phyloP scores from a whole-genome alignment of 2,797 vertebrate species.

The Periparus ater region DNA sequence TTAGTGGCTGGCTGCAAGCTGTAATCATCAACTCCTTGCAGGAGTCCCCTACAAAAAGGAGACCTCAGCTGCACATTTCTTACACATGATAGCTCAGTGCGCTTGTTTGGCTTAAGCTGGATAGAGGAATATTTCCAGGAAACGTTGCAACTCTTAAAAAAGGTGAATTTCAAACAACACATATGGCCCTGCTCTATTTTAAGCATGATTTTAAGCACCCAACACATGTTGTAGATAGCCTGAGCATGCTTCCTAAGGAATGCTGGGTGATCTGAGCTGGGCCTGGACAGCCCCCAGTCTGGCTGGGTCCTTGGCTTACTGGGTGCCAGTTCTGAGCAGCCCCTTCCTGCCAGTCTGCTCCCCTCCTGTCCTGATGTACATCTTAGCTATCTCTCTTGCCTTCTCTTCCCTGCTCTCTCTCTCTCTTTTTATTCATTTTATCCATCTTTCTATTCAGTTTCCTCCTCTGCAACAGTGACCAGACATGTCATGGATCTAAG shows the following conservation, averaged over 20 bases:
- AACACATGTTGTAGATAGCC: background rate
- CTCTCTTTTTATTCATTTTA: background rate
- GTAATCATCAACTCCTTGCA: background rate
- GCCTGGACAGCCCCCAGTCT: background rate
- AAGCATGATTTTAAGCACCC: background rate
- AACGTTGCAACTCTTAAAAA: background rate
- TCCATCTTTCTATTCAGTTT: background rate
- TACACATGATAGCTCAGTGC: accelerated
- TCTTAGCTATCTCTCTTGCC: background rate
- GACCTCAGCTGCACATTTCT: background rate
- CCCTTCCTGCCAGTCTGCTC: background rate
- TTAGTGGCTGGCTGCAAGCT: background rate
- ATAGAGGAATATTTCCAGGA: background rate
- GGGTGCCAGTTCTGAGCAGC: background rate
- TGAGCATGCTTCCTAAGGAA: background rate
- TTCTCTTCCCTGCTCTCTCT: background rate
- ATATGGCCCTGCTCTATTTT: background rate
- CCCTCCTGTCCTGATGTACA: background rate
- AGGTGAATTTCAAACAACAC: background rate
- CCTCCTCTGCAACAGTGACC: background rate
- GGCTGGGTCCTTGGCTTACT: background rate
- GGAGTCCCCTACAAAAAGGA: background rate
- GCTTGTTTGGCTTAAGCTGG: background rate
- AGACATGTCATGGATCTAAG: background rate
- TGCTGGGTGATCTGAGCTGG: background rate